These are phyloP conservation scores for Notodonta ziczac DNA, from an alignment of 2,888 invertebrate species.

Conservation along the genomic window DNA sequence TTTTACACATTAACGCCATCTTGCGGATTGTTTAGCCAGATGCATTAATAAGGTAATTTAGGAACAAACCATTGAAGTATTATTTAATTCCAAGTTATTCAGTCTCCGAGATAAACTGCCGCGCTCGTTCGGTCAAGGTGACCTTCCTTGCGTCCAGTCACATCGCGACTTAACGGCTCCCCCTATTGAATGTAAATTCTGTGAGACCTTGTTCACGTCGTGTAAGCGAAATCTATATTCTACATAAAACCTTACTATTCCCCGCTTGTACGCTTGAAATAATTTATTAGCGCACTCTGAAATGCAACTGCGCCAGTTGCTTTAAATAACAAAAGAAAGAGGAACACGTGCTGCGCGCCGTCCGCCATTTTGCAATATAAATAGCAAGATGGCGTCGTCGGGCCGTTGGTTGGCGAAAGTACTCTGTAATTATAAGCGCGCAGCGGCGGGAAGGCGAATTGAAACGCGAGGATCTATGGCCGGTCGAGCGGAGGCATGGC, in stretches of 20 bases:
- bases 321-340: constrained; percentile 71
- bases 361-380: constrained; percentile 82
- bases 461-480: constrained; percentile 78
- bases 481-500: constrained; percentile 53
- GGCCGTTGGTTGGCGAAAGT: constrained; percentile 79
- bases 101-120: constrained; percentile 54
- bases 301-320: constrained; percentile 50
- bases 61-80: constrained; percentile 26
- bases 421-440: constrained; percentile 79
- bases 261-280: constrained; percentile 22
- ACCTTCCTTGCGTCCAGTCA: constrained; percentile 69
- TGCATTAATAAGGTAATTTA: constrained; percentile 30
- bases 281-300: constrained; percentile 34
- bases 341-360: constrained; percentile 69
- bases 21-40: not conserved
- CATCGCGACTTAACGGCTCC: constrained; percentile 68
- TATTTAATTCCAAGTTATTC: constrained; percentile 46
- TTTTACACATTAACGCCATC: not conserved
- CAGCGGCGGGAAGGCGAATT: constrained; percentile 66
- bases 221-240: constrained; percentile 45
- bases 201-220: constrained; percentile 60
- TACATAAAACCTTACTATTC: constrained; percentile 22
- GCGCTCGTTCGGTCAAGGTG: constrained; percentile 73
- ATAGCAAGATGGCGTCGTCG: constrained; percentile 82
- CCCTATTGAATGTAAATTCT: constrained; percentile 79